phyloP scores from a whole-genome alignment of 2,888 invertebrate genomes.

The Dendrolimus houi region DNA sequence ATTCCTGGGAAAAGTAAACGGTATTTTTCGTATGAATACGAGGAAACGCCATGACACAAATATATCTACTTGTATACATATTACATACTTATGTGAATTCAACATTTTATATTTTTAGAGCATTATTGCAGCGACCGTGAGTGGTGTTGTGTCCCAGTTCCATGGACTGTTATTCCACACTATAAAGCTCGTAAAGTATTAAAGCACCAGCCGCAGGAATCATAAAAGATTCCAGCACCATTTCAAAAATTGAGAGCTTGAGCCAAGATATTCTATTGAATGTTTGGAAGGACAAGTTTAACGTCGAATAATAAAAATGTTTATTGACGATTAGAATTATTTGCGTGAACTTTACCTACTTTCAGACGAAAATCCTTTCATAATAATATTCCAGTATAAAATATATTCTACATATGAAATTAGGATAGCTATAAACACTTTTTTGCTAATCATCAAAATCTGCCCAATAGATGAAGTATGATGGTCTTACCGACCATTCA shows the following conservation, averaged over 20 bases:
- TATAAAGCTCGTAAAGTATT: constrained; percentile 17
- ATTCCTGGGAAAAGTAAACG: too few relatives aligned
- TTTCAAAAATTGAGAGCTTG: background rate
- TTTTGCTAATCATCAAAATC: too few relatives aligned
- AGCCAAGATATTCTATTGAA: background rate
- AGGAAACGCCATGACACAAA: background rate
- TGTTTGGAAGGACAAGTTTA: background rate
- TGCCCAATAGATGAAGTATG: too few relatives aligned
- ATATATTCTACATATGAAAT: too few relatives aligned
- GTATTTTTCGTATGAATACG: too few relatives aligned
- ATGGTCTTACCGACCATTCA: too few relatives aligned
- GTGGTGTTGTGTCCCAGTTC: constrained; percentile 9
- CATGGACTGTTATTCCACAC: constrained; percentile 15
- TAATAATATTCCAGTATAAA: too few relatives aligned
- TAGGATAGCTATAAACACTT: too few relatives aligned
- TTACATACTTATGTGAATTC: constrained; percentile 1
- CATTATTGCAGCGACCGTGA: constrained; percentile 12
- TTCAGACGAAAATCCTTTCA: too few relatives aligned
- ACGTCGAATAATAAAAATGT: too few relatives aligned
- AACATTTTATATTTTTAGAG: constrained; percentile 12
- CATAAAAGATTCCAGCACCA: constrained; percentile 3
- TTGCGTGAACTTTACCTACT: too few relatives aligned
- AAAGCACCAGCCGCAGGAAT: constrained; percentile 10
- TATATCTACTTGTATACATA: background rate
- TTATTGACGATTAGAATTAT: too few relatives aligned